Evolutionary conservation across 92 coral and sea anemone genomes (phyloP).

Genomic region (Heliopora coerulea): DNA sequence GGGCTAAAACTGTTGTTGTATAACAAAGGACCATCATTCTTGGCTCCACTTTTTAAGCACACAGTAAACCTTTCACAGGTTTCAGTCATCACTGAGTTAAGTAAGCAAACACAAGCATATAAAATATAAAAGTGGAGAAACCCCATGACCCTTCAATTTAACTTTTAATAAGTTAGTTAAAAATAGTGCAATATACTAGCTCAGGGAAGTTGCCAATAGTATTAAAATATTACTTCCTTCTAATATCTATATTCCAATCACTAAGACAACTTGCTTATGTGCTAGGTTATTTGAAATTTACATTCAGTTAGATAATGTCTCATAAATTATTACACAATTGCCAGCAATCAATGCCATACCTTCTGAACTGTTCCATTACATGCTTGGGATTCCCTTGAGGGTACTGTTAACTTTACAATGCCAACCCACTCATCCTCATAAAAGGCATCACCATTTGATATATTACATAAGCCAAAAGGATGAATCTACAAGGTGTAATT

Average conservation of each 20-base stretch:
- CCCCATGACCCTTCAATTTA: too few relatives aligned
- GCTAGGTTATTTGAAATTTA: background rate
- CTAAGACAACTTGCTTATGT: too few relatives aligned
- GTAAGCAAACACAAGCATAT: too few relatives aligned
- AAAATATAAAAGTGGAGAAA: too few relatives aligned
- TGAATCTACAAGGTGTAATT: conserved; percentile 59
- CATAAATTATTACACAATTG: background rate
- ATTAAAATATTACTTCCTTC: background rate
- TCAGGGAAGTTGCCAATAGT: too few relatives aligned
- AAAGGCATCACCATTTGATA: conserved; percentile 78
- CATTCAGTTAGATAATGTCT: background rate
- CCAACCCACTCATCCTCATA: conserved; percentile 99
- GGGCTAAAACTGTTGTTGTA: too few relatives aligned
- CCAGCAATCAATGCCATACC: conserved; percentile 12
- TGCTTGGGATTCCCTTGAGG: conserved; percentile 39
- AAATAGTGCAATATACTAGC: too few relatives aligned
- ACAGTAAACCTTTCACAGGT: too few relatives aligned
- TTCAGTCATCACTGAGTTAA: too few relatives aligned
- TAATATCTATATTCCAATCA: background rate
- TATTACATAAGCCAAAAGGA: conserved; percentile 89
- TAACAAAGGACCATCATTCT: too few relatives aligned
- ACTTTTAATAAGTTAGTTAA: too few relatives aligned
- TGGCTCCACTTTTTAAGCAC: too few relatives aligned
- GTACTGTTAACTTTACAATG: conserved; percentile 75
- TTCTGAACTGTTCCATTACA: conserved; percentile 36